Evolutionary conservation across 2,797 vertebrate species (phyloP).

Genomic region (Girardinus metallicus): DNA sequence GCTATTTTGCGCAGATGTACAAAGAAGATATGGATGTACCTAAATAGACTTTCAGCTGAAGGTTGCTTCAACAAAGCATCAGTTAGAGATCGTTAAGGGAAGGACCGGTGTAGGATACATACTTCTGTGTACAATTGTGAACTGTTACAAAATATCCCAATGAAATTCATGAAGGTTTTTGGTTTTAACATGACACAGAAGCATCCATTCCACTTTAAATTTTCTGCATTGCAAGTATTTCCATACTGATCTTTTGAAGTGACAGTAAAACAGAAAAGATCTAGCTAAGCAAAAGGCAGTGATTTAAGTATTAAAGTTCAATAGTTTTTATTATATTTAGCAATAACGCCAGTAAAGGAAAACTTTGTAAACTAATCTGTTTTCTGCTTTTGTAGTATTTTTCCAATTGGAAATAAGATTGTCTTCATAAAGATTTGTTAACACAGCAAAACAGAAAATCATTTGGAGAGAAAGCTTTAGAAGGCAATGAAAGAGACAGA

Average conservation of each 20-base stretch:
- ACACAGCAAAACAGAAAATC: slow-evolving; percentile 1
- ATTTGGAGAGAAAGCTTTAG: background rate
- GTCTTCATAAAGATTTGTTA: background rate
- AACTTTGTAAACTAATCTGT: slow-evolving; percentile 1
- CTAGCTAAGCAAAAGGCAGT: background rate
- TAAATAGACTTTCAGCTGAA: background rate
- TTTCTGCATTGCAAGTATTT: background rate
- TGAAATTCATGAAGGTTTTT: background rate
- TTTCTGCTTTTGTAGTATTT: background rate
- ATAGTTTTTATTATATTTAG: background rate
- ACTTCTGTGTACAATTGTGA: background rate
- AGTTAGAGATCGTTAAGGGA: background rate
- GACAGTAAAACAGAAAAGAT: background rate
- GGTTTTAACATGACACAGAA: background rate
- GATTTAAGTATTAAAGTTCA: background rate
- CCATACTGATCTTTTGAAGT: background rate
- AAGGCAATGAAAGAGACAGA: background rate
- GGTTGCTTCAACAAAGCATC: background rate
- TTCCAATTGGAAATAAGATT: background rate
- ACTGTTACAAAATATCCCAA: background rate
- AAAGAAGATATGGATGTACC: background rate
- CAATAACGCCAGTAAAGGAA: background rate
- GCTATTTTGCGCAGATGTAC: background rate
- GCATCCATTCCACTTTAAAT: too few species aligned
- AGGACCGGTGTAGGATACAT: background rate